Conservation (phyloP, 2,113 vertebrate genomes). For the Otolemur garnettii region DNA sequence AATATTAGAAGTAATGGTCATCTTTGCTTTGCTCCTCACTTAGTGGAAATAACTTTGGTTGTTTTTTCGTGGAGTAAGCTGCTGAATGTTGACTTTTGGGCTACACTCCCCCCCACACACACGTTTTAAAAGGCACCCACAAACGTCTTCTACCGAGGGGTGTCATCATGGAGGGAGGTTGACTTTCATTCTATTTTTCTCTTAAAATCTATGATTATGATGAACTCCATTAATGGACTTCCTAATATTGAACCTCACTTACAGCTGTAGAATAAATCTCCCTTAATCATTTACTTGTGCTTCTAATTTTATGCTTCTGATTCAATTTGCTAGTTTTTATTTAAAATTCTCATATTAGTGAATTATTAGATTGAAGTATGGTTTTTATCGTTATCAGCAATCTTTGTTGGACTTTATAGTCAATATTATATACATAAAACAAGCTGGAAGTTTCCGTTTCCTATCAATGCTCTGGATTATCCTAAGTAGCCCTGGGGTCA, state of each 20-base stretch:
- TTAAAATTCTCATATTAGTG: background rate
- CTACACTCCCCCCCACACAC: background rate
- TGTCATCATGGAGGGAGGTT: background rate
- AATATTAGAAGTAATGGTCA: background rate
- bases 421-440: background rate
- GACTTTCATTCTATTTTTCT: background rate
- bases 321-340: constrained; percentile 6
- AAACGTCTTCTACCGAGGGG: background rate
- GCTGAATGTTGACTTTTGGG: background rate
- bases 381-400: background rate
- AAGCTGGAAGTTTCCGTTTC: background rate
- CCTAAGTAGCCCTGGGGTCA: background rate
- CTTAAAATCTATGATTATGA: background rate
- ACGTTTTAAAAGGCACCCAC: background rate
- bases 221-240: background rate
- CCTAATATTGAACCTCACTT: background rate
- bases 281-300: background rate
- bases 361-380: background rate
- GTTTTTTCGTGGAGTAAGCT: background rate
- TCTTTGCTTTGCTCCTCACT: constrained; percentile 13
- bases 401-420: background rate
- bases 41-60: background rate
- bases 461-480: background rate
- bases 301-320: background rate
- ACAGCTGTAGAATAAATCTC: background rate